A percentile compares a stretch with the other conserved stretches of the same genome.
phyloP scores from a whole-genome alignment of 2,888 invertebrate genomes.

The Odontocolon sp. region DNA sequence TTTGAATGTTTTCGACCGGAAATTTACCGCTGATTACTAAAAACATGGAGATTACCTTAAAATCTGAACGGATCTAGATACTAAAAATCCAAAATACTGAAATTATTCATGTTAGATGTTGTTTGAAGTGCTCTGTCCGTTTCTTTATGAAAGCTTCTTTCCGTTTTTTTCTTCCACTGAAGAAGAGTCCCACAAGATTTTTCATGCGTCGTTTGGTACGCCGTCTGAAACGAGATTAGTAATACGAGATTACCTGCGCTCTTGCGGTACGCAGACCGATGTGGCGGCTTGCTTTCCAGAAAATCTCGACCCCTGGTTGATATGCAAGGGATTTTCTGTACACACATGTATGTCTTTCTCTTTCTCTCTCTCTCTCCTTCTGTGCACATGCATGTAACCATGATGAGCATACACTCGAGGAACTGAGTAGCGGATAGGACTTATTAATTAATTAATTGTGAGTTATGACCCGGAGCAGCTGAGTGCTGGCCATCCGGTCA shows the following conservation, averaged over 20 bases:
- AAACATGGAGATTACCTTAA: too few relatives aligned
- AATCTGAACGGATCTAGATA: too few relatives aligned
- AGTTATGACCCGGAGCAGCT: constrained; percentile 66
- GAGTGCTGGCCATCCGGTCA: constrained; percentile 62
- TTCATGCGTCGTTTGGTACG: constrained; percentile 49
- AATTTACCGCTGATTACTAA: too few relatives aligned
- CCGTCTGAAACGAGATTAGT: constrained; percentile 55
- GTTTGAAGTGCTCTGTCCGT: constrained; percentile 27
- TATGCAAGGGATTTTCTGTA: not conserved
- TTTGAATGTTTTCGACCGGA: too few relatives aligned
- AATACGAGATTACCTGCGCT: constrained; percentile 54
- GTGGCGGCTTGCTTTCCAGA: constrained; percentile 9
- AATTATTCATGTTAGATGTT: constrained; percentile 45
- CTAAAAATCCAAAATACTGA: too few relatives aligned
- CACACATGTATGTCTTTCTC: too few relatives aligned
- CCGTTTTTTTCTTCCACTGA: not conserved
- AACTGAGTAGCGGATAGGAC: constrained; percentile 61
- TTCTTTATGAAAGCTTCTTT: too few relatives aligned
- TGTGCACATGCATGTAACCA: not conserved
- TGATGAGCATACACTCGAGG: constrained; percentile 5
- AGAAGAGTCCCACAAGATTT: constrained; percentile 34
- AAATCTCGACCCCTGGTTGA: constrained; percentile 17
- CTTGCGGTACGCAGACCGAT: not conserved
- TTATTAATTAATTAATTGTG: constrained; percentile 74
- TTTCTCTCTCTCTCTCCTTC: too few relatives aligned